A percentile compares a stretch with the other conserved stretches of the same genome.
These are phyloP conservation scores for Phlogophora meticulosa DNA, from an alignment of 2,888 invertebrate genomes.

Conservation along the genomic window DNA sequence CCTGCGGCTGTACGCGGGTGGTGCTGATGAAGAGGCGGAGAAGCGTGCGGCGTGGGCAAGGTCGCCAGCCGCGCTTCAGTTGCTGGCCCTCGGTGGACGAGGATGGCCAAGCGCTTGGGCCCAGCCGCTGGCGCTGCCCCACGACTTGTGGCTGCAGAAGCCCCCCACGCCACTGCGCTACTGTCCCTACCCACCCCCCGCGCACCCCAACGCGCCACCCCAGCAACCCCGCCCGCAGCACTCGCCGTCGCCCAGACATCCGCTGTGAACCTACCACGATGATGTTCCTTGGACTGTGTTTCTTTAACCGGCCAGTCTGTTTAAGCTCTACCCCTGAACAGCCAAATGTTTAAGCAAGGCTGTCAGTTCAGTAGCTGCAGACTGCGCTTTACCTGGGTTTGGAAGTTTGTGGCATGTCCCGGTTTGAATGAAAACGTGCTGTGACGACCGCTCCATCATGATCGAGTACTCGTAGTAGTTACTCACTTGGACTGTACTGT, in stretches of 20 bases:
- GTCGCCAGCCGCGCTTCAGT: conserved; percentile 87
- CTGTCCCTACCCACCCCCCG: conserved; percentile 92
- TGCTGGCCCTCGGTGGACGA: conserved; percentile 92
- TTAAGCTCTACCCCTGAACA: background rate
- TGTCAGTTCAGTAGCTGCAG: conserved; percentile 10
- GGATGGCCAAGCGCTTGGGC: conserved; percentile 97
- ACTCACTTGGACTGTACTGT: conserved; percentile 40
- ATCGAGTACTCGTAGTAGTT: conserved; percentile 34
- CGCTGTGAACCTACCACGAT: conserved; percentile 77
- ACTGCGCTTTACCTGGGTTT: conserved; percentile 2
- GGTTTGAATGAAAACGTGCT: conserved; percentile 72
- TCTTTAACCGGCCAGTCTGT: conserved; percentile 25
- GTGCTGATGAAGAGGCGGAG: conserved; percentile 91
- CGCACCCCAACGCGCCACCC: conserved; percentile 76
- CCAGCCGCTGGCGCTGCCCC: conserved; percentile 96
- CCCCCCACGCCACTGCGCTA: conserved; percentile 92
- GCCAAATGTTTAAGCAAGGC: conserved; percentile 2
- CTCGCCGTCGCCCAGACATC: conserved; percentile 83
- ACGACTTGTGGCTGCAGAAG: conserved; percentile 98
- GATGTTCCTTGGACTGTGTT: conserved; percentile 49
- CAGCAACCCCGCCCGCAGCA: conserved; percentile 76
- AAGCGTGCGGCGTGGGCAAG: conserved; percentile 90
- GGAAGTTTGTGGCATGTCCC: conserved; percentile 18
- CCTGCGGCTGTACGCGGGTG: conserved; percentile 92
- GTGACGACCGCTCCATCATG: conserved; percentile 67